phyloP scores from a whole-genome alignment of 2,113 vertebrate species.

The Tragulus kanchil region DNA sequence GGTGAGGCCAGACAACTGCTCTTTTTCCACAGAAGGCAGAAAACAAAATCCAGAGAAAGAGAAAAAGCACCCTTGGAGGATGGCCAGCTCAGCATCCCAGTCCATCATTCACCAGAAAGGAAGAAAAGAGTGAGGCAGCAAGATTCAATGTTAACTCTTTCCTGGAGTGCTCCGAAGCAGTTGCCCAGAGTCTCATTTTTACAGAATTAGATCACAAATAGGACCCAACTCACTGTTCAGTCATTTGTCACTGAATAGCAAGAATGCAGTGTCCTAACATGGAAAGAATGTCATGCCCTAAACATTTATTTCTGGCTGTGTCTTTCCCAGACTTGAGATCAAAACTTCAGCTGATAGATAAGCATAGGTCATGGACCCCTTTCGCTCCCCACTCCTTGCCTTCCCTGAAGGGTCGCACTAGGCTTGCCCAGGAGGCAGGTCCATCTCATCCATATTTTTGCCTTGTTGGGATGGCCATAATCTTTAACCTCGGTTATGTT shows the following conservation, averaged over 20 bases:
- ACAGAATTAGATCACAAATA: constrained; percentile 79
- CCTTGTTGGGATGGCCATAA: background rate
- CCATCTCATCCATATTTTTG: background rate
- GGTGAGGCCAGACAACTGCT: background rate
- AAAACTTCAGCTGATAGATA: constrained; percentile 77
- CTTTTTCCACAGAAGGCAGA: background rate
- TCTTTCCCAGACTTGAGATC: constrained; percentile 83
- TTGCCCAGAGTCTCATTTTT: constrained; percentile 71
- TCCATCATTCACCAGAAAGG: background rate
- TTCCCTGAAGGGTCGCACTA: background rate
- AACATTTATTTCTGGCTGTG: constrained; percentile 83
- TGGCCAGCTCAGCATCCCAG: background rate
- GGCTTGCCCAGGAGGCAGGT: background rate
- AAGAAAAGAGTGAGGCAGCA: constrained; percentile 10
- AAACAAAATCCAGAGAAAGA: background rate
- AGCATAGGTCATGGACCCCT: constrained; percentile 36
- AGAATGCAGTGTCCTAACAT: constrained; percentile 83
- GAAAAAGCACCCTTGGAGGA: background rate
- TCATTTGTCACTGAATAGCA: constrained; percentile 83
- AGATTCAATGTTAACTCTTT: constrained; percentile 71
- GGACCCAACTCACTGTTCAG: constrained; percentile 72
- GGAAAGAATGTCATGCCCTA: constrained; percentile 84
- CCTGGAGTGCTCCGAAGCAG: constrained; percentile 2
- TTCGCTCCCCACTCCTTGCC: background rate
- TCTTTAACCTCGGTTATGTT: constrained; percentile 22